Percentiles rank a stretch among this genome's conserved stretches.
These are phyloP conservation scores for Criorhina ranunculi DNA, from an alignment of 2,888 invertebrate genomes.

Conservation along the genomic window DNA sequence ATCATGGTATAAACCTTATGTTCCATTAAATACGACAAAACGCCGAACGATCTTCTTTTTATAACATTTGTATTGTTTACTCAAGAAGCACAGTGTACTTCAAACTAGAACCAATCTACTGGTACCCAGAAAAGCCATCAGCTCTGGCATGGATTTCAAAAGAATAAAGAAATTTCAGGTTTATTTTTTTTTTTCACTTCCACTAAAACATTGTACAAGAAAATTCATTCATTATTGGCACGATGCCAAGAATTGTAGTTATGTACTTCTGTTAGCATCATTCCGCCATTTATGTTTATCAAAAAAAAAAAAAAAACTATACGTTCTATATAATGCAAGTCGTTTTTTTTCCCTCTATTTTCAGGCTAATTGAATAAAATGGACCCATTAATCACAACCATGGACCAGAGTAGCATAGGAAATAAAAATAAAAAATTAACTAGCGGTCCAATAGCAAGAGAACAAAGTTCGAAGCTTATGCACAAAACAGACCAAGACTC, in stretches of 20 bases:
- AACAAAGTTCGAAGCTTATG: slow-evolving; percentile 55
- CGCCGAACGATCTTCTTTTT: slow-evolving; percentile 2
- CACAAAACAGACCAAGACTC: slow-evolving; percentile 66
- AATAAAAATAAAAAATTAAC: slow-evolving; percentile 60
- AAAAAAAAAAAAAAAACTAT: slow-evolving; percentile 8
- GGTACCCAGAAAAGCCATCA: slow-evolving; percentile 4
- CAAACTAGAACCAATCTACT: background rate
- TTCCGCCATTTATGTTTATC: background rate
- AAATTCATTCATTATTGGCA: slow-evolving; percentile 28
- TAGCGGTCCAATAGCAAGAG: slow-evolving; percentile 54
- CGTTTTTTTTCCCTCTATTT: slow-evolving; percentile 22
- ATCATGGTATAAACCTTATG: background rate
- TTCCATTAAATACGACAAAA: background rate
- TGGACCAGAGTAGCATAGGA: slow-evolving; percentile 73
- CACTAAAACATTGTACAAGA: background rate
- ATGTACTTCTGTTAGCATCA: slow-evolving; percentile 8
- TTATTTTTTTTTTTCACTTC: background rate
- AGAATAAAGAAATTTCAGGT: slow-evolving; percentile 11
- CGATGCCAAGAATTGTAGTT: slow-evolving; percentile 23
- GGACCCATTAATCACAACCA: slow-evolving; percentile 73
- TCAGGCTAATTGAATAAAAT: slow-evolving; percentile 65
- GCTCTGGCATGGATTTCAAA: background rate
- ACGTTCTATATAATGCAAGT: too few relatives aligned
- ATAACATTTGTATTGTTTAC: slow-evolving; percentile 25
- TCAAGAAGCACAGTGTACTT: slow-evolving; percentile 1